These are phyloP conservation scores for Taphrorychus bicolor DNA, from an alignment of 2,888 invertebrate genomes.

Conservation along the genomic window DNA sequence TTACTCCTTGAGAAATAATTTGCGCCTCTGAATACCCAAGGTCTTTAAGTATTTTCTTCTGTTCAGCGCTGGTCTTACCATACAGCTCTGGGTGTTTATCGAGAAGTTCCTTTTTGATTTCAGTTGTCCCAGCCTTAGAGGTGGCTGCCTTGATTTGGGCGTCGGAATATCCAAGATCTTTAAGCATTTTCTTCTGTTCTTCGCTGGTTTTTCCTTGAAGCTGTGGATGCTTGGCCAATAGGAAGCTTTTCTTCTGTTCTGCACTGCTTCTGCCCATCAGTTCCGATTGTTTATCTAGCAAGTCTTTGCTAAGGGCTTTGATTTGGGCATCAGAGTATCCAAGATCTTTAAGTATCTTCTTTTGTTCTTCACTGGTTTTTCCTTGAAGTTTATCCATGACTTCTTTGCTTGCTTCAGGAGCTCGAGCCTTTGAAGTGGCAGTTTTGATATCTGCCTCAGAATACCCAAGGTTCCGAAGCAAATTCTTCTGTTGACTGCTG, in stretches of 20 bases:
- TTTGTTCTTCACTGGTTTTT: background rate
- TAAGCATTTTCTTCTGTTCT: slow-evolving; percentile 13
- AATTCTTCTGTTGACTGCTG: slow-evolving; percentile 1
- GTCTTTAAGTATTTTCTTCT: slow-evolving; percentile 9
- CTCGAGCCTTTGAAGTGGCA: too few species aligned
- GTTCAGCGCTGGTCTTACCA: slow-evolving; percentile 16
- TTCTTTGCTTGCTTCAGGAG: too few species aligned
- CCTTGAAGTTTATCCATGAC: background rate
- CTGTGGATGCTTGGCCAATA: slow-evolving; percentile 17
- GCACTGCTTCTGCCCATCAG: background rate
- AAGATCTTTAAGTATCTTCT: slow-evolving; percentile 4
- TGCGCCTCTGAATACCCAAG: slow-evolving; percentile 9
- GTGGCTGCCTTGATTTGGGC: too few species aligned
- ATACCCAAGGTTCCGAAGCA: slow-evolving; percentile 19
- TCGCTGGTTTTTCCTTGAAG: slow-evolving; percentile 10
- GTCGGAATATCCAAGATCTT: slow-evolving; percentile 9
- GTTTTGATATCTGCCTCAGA: too few species aligned
- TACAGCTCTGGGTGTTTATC: slow-evolving; percentile 28
- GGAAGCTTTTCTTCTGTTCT: too few species aligned
- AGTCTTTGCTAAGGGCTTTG: too few species aligned
- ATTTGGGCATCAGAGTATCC: slow-evolving; percentile 3
- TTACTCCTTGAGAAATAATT: too few species aligned
- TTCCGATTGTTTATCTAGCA: slow-evolving; percentile 30
- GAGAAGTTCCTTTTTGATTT: slow-evolving; percentile 6
- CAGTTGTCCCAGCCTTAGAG: too few species aligned